Percentiles rank a stretch among this genome's conserved stretches.
Evolutionary conservation across 2,113 vertebrate species (phyloP).

Genomic region (Calypte anna): DNA sequence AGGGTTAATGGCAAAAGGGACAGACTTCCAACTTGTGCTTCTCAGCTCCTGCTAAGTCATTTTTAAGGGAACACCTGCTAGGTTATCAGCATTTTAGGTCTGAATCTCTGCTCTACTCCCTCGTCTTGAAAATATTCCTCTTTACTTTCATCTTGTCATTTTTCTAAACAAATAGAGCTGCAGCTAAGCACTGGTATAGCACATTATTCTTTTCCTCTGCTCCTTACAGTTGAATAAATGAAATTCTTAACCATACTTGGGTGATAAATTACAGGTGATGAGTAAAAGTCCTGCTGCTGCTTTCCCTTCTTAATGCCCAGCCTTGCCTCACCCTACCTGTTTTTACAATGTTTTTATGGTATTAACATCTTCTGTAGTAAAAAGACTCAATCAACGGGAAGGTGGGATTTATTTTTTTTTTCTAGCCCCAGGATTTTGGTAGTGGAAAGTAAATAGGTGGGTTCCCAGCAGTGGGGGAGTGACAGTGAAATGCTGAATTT

Average conservation of each 20-base stretch:
- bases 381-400: neutral
- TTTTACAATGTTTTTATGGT: neutral
- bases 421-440: neutral
- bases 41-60: neutral
- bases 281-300: neutral
- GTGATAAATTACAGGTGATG: neutral
- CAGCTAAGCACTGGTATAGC: fast-evolving
- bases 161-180: neutral
- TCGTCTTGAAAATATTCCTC: neutral
- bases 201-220: neutral
- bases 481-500: neutral
- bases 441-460: neutral
- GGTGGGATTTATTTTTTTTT: neutral
- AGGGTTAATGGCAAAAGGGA: neutral
- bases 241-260: neutral
- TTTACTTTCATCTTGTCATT: neutral
- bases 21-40: neutral
- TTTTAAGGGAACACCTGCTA: neutral
- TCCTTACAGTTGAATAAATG: neutral
- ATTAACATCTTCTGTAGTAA: neutral
- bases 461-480: neutral
- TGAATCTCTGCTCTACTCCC: neutral
- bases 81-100: neutral
- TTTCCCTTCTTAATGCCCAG: neutral
- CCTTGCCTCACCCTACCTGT: neutral